These are phyloP conservation scores for Agriopis aurantiaria DNA, from an alignment of 2,888 invertebrate species.

Conservation along the genomic window DNA sequence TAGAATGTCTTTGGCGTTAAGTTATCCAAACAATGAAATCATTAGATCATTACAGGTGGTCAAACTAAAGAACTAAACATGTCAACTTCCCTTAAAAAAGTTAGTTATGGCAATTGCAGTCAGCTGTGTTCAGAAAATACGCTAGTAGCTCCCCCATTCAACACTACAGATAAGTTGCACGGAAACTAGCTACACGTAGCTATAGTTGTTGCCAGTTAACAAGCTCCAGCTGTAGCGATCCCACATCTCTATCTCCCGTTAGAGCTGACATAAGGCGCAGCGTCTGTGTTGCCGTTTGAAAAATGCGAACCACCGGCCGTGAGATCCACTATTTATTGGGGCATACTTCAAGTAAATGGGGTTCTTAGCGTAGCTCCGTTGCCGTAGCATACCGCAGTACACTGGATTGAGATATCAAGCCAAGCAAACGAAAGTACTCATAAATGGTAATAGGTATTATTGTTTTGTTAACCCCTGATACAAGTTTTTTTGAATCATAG, in stretches of 20 bases:
- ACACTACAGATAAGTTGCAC: not conserved
- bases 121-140: too few relatives aligned
- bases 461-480: too few relatives aligned
- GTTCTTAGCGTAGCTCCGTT: constrained; percentile 57
- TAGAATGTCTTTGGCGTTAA: too few relatives aligned
- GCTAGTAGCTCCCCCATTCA: too few relatives aligned
- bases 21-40: too few relatives aligned
- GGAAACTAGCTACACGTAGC: not conserved
- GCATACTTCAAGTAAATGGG: constrained; percentile 72
- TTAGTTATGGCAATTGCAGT: too few relatives aligned
- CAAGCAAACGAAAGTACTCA: constrained; percentile 20
- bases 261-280: constrained; percentile 51
- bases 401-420: not conserved
- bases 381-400: constrained; percentile 17
- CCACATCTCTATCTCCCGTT: constrained; percentile 49
- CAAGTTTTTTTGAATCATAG: too few relatives aligned
- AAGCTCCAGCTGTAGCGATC: constrained; percentile 23
- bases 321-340: constrained; percentile 69
- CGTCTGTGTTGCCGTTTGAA: constrained; percentile 56
- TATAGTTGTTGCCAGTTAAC: constrained; percentile 19
- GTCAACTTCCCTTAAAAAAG: too few relatives aligned
- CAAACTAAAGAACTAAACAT: too few relatives aligned
- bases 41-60: too few relatives aligned
- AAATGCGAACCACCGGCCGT: constrained; percentile 55
- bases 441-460: constrained; percentile 13